phyloP scores from a whole-genome alignment of 2,797 vertebrate genomes.

The Sebastes paucispinis region DNA sequence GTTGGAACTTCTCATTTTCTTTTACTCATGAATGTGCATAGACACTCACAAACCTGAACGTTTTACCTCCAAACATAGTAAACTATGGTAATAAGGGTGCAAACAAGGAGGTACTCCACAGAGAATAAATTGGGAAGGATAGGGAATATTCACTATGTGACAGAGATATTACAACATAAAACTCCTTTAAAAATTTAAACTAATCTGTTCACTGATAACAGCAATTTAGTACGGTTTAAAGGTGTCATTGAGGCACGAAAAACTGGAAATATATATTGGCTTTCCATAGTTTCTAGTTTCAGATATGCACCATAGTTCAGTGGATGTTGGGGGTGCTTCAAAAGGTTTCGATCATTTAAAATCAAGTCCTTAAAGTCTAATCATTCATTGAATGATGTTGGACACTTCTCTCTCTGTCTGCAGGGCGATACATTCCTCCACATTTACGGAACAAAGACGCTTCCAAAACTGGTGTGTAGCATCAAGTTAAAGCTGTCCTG shows the following conservation, averaged over 20 bases:
- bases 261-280: background rate
- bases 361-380: background rate
- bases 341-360: background rate
- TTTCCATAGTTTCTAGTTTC: background rate
- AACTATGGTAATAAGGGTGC: background rate
- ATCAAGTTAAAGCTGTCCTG: constrained; percentile 35
- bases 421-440: constrained; percentile 95
- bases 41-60: background rate
- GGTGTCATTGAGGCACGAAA: background rate
- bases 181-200: background rate
- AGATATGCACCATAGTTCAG: background rate
- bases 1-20: background rate
- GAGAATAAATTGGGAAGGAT: background rate
- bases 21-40: background rate
- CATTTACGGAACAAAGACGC: constrained; percentile 94
- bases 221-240: background rate
- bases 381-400: constrained; percentile 13
- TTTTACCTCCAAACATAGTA: background rate
- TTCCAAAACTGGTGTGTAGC: constrained; percentile 75
- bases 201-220: background rate
- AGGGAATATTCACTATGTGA: background rate
- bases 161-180: background rate
- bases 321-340: background rate
- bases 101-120: background rate
- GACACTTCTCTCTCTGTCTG: constrained; percentile 48